Conservation (phyloP, 2,113 vertebrate species). For the Lontra canadensis region DNA sequence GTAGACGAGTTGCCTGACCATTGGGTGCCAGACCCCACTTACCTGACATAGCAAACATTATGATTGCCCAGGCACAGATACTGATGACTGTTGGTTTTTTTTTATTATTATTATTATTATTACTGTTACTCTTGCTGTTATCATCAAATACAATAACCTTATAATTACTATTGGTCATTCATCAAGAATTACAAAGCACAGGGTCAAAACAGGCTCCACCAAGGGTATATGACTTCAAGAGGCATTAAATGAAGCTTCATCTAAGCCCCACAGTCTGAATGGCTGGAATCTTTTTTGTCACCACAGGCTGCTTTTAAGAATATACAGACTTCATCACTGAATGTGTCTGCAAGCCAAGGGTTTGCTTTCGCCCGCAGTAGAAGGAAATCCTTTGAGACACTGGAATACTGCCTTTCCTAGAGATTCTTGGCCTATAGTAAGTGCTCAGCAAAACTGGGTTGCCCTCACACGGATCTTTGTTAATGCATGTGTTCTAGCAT, state of each 20-base stretch:
- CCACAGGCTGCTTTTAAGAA: neutral
- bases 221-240: slow-evolving; percentile 10
- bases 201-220: neutral
- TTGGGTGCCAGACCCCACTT: neutral
- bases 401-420: neutral
- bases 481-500: neutral
- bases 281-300: neutral
- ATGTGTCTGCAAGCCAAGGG: neutral
- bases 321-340: neutral
- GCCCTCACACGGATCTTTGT: neutral
- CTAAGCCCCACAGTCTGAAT: neutral
- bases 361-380: neutral
- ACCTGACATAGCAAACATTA: neutral
- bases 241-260: slow-evolving; percentile 1
- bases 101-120: neutral
- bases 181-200: slow-evolving; percentile 28
- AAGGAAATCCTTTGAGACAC: neutral
- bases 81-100: neutral
- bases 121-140: slow-evolving; percentile 13
- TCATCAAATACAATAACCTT: slow-evolving; percentile 50
- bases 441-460: neutral
- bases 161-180: slow-evolving; percentile 39
- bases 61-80: neutral
- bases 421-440: neutral
- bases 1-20: neutral